Percentiles rank a stretch among this genome's conserved stretches.
Evolutionary conservation across 2,888 invertebrate species (phyloP).

Genomic region (Cantharis nigra): DNA sequence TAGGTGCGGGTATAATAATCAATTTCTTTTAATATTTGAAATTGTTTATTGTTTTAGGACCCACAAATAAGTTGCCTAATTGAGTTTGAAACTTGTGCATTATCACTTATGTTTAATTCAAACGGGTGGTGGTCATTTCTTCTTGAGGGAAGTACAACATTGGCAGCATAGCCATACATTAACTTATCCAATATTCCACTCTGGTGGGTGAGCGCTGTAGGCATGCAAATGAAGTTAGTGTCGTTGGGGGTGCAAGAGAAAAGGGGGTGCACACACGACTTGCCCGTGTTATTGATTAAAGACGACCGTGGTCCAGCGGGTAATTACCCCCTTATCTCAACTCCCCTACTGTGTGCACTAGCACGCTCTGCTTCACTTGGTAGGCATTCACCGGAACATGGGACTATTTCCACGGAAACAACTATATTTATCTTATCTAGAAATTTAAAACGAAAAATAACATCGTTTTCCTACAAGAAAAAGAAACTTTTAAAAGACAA

Average conservation of each 20-base stretch:
- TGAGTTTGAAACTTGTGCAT: conserved; percentile 26
- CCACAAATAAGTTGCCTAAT: conserved; percentile 25
- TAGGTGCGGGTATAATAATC: not conserved
- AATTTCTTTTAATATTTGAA: not conserved
- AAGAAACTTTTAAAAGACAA: not conserved
- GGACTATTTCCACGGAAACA: conserved; percentile 25
- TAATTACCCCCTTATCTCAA: conserved; percentile 55
- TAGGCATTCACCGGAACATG: conserved; percentile 28
- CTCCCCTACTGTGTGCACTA: conserved; percentile 40
- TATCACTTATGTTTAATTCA: conserved; percentile 29
- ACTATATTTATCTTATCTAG: conserved; percentile 17
- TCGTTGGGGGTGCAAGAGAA: conserved; percentile 42
- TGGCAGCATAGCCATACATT: conserved; percentile 51
- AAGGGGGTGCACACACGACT: conserved; percentile 38
- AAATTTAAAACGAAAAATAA: not conserved
- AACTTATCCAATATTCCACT: conserved; percentile 57
- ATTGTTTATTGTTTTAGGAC: conserved; percentile 20
- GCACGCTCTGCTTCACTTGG: conserved; percentile 31
- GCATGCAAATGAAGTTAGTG: conserved; percentile 59
- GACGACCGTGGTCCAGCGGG: conserved; percentile 57
- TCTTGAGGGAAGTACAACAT: conserved; percentile 35
- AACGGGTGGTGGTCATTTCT: conserved; percentile 39
- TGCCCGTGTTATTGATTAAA: conserved; percentile 56
- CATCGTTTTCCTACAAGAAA: not conserved
- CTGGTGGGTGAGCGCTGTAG: conserved; percentile 52